These are phyloP conservation scores for Gisinianus flammeolus DNA, from an alignment of 2,888 invertebrate species.

Conservation along the genomic window DNA sequence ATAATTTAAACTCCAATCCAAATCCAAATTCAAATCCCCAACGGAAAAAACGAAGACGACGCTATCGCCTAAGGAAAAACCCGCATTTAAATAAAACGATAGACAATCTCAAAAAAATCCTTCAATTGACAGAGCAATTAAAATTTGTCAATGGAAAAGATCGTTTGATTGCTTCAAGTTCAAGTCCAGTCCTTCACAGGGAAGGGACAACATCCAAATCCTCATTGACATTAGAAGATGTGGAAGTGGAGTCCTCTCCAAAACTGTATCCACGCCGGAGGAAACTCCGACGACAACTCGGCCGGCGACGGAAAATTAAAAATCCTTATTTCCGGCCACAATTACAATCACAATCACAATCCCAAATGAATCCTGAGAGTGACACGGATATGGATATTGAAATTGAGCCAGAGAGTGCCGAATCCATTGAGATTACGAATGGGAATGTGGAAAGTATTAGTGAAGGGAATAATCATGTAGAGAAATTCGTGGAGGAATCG, in stretches of 20 bases:
- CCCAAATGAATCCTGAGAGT: too few relatives aligned
- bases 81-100: too few relatives aligned
- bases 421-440: neutral
- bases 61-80: too few relatives aligned
- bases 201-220: too few relatives aligned
- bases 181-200: too few relatives aligned
- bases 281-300: slow-evolving; percentile 15
- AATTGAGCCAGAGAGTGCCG: slow-evolving; percentile 9
- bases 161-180: too few relatives aligned
- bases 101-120: too few relatives aligned
- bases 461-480: neutral
- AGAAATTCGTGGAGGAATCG: too few relatives aligned
- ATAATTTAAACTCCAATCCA: neutral
- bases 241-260: neutral
- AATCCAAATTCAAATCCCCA: neutral
- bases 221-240: too few relatives aligned
- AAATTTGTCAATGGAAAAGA: too few relatives aligned
- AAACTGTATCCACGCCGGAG: neutral
- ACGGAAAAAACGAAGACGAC: neutral
- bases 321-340: slow-evolving; percentile 18
- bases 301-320: neutral
- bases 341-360: too few relatives aligned
- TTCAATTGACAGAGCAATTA: too few relatives aligned
- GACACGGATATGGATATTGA: neutral
- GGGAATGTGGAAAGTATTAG: neutral